Conservation (phyloP, 2,888 invertebrate species). For the Ectemnius continuus region DNA sequence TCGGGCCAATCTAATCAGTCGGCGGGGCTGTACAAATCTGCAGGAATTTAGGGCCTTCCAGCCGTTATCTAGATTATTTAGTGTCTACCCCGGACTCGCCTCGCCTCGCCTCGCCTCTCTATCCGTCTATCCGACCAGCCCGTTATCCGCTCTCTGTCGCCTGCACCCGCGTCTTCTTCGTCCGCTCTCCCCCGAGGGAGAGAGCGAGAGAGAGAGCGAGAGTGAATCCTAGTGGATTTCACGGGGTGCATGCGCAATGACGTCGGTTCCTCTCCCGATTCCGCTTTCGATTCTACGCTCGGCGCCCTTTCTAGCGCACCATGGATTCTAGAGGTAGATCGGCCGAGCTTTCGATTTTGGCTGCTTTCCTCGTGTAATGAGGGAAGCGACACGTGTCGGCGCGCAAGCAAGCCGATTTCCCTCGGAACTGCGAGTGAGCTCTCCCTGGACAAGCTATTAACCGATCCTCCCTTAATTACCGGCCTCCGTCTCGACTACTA, state of each 20-base stretch:
- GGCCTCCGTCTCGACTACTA: background rate
- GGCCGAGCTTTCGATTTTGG: conserved; percentile 17
- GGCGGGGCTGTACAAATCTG: conserved; percentile 65
- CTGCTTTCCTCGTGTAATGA: conserved; percentile 18
- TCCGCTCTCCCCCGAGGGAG: conserved; percentile 27
- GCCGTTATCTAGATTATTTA: conserved; percentile 70
- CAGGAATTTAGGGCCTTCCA: conserved; percentile 65
- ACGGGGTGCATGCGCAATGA: conserved; percentile 54
- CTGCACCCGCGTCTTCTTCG: conserved; percentile 16
- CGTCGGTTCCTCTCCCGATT: conserved; percentile 22
- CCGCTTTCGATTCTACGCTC: conserved; percentile 25
- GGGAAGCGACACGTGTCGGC: conserved; percentile 14
- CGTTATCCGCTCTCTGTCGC: conserved; percentile 13
- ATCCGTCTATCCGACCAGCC: conserved; percentile 3
- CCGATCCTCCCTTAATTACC: conserved; percentile 3
- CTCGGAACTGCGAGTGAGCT: background rate
- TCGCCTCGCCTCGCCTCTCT: conserved; percentile 37
- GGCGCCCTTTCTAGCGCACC: conserved; percentile 21
- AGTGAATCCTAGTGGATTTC: conserved; percentile 51
- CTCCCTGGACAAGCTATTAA: background rate
- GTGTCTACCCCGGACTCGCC: conserved; percentile 59
- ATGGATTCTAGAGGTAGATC: background rate
- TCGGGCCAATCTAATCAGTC: conserved; percentile 60
- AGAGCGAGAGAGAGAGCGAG: too few relatives aligned
- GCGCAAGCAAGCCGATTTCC: background rate